Evolutionary conservation across 2,797 vertebrate species (phyloP), one percentile per base, ranked within the genome.

Genomic region (Adelosebastes latens): DNA sequence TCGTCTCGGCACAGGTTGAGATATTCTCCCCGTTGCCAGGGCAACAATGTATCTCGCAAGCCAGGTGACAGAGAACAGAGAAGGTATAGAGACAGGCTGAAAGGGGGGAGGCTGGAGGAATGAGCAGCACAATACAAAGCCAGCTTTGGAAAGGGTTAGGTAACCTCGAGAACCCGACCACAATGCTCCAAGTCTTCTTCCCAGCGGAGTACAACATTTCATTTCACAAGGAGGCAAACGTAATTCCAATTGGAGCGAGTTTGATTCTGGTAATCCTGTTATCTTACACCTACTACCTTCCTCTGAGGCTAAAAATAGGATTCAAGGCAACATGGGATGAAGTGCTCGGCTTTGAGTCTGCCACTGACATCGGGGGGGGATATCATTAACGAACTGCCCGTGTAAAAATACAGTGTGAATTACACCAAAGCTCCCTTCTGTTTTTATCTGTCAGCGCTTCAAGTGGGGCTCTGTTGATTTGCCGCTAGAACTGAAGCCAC

Each of bases 1-100:
- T 56, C 52, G 70, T 89, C 76, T 84, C 64, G 31, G 46, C 46
- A 73, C 81, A 84, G 79, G 85, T 88, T 92, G 83, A 92, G 83
- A 89, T 85, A 86, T 80, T 88, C 82, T 83, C 58, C 83, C 79
- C 34, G 94, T 95, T 95, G 90, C 93, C 92, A 88, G 85, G 93
- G 93, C 87, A 94, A 95, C 93, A 77, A 85, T 90, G 89, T 87
- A 83, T 94, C 74, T 83, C 2, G 58, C 74, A 84, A 87, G 80
- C 81, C 82, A 92, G 91, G 89, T 88, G 84, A 92, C 87, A 84
- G 87, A 84, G 87, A 86, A 86, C 39, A 83, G 83, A 77, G 72
- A 83, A 59, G 56, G 76, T 83, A 70, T 46, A 58, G 72, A 90
- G 75, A 77, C 27, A 72, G 66, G 76, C 61, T 72, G 70, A 90